Conservation (phyloP, 2,113 vertebrate species). For the Chrysochloris asiatica region DNA sequence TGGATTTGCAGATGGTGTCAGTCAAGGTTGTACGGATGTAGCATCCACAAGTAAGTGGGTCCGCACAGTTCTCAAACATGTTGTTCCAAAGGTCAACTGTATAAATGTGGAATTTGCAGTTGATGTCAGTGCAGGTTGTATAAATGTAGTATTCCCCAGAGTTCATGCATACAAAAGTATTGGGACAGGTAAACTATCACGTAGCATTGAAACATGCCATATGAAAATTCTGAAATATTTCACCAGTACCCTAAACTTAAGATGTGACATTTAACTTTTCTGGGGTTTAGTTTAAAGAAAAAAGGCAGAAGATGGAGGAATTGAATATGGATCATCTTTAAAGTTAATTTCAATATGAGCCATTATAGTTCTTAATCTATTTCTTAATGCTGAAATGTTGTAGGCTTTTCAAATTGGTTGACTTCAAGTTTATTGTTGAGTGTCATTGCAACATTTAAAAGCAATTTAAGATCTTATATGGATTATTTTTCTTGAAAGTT, state of each 20-base stretch:
- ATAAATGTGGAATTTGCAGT: not conserved
- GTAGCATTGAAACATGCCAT: not conserved
- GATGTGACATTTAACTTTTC: conserved; percentile 36
- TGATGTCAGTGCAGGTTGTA: not conserved
- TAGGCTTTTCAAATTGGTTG: not conserved
- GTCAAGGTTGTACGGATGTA: not conserved
- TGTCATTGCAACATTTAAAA: conserved; percentile 40
- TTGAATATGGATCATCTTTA: conserved; percentile 29
- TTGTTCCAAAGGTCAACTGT: no score
- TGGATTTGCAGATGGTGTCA: no score
- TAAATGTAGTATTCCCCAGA: not conserved
- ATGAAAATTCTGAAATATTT: not conserved
- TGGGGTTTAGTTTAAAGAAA: not conserved
- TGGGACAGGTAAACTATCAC: not conserved
- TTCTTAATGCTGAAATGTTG: conserved; percentile 2
- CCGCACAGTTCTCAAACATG: no score
- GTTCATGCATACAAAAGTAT: not conserved
- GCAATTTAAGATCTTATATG: not conserved
- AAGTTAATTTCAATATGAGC: not conserved
- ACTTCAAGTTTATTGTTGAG: conserved; percentile 35
- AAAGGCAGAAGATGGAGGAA: not conserved
- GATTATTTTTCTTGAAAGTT: conserved; percentile 40
- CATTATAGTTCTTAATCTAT: conserved; percentile 11
- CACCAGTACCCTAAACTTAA: not conserved
- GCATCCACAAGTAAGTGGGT: no score